Conservation (phyloP, 1,140 invertebrate species). For the Sminthurides bifidus region DNA sequence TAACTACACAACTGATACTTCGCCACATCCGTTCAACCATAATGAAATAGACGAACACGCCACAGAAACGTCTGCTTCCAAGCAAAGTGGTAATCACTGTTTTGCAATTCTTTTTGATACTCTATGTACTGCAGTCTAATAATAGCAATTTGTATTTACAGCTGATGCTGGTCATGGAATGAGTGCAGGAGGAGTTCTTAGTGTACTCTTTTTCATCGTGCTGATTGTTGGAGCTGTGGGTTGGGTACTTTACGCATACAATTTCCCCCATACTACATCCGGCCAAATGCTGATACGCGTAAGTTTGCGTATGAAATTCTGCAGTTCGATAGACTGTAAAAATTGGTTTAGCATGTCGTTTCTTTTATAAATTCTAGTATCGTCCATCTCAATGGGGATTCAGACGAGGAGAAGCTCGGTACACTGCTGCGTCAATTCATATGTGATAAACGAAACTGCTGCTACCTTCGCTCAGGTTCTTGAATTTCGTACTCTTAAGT, state of each 20-base stretch:
- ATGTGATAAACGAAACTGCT: constrained; percentile 67
- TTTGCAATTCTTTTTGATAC: not conserved
- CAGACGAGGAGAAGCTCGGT: constrained; percentile 69
- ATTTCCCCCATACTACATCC: constrained; percentile 83
- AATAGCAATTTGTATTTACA: not conserved
- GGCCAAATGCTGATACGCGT: constrained; percentile 95
- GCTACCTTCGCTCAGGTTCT: too few relatives aligned
- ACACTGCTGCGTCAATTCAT: constrained; percentile 83
- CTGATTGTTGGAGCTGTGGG: constrained; percentile 47
- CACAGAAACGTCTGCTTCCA: not conserved
- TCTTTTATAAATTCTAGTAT: constrained; percentile 54
- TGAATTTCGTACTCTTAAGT: too few relatives aligned
- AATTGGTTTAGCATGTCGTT: constrained; percentile 12
- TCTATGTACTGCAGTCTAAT: not conserved
- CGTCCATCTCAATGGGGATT: constrained; percentile 87
- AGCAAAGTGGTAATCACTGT: too few relatives aligned
- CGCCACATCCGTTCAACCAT: not conserved
- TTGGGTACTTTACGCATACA: constrained; percentile 87
- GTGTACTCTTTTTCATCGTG: constrained; percentile 50
- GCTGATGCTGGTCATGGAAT: constrained; percentile 14
- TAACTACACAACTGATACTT: constrained; percentile 9
- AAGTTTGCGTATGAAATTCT: constrained; percentile 34
- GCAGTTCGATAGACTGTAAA: not conserved
- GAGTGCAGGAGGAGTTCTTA: constrained; percentile 49
- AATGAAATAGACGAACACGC: constrained; percentile 10